A percentile compares a stretch with the other conserved stretches of the same genome.
Evolutionary conservation across 2,797 vertebrate genomes (phyloP).

Genomic region (Tachyglossus aculeatus): DNA sequence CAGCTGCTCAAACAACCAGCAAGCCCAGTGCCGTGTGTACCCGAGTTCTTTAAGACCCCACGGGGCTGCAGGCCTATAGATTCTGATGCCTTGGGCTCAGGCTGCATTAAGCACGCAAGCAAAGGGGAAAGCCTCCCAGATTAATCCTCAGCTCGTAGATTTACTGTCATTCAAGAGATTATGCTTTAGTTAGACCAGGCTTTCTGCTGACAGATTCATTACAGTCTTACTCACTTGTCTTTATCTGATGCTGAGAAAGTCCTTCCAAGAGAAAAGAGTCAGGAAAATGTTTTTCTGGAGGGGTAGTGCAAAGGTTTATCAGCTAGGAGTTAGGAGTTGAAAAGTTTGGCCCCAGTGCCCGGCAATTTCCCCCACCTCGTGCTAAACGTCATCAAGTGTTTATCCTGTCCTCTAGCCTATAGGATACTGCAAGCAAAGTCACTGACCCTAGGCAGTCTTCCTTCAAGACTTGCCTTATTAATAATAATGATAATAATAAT

Average conservation of each 20-base stretch:
- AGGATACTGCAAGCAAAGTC: no score
- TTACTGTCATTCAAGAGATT: not conserved
- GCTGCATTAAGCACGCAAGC: not conserved
- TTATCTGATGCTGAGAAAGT: not conserved
- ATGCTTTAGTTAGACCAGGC: rapidly evolving
- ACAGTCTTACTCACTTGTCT: not conserved
- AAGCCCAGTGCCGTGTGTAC: no score
- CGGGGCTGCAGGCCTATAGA: no score
- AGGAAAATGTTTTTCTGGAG: not conserved
- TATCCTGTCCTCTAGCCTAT: no score
- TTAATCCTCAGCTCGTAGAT: not conserved
- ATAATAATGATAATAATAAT: no score
- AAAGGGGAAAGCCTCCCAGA: not conserved
- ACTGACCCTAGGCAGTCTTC: no score
- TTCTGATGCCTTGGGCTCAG: not conserved
- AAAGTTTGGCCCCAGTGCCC: no score
- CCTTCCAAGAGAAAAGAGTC: not conserved
- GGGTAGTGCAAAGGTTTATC: not conserved
- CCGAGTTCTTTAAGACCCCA: no score
- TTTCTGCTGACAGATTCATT: not conserved
- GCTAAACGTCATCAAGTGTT: no score
- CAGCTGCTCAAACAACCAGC: no score
- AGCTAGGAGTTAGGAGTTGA: not conserved
- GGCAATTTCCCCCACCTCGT: no score
- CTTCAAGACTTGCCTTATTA: no score